Evolutionary conservation across 2,888 invertebrate species (phyloP), one percentile per base, ranked within the genome.

Genomic region (Lymantria dispar): DNA sequence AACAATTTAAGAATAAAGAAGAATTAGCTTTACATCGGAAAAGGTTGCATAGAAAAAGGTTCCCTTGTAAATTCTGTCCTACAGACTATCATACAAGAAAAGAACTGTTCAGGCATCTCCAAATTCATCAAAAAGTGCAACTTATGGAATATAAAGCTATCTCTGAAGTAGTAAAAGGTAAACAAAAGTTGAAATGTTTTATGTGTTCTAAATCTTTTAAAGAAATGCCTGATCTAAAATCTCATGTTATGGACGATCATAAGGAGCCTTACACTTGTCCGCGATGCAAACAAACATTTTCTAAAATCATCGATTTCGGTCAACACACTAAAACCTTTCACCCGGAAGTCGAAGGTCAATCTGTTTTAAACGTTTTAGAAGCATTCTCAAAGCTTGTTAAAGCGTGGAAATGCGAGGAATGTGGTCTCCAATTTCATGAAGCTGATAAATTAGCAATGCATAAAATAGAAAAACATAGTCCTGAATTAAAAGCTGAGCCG

Each of bases 331-430:
- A 87, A 58, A 81, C 78, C 1, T 73, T 70, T 1, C 91, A 91
- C 40, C 86, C 87, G 0, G 83, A 87, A 50, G 77, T 87, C 0
- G 86, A 85, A 62, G 85, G 85, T 0, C 81, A 87, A 45, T 83
- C 85, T 0, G 87, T 90, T 1, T 58, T 91, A 37, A 83, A 88
- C 48, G 87, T 88, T 1, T 61, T 91, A 0, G 86, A 88, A 70
- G 89, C 90, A 0, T 89, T 89, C 50, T 86, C 87, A 0, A 84
- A 81, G 55, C 57, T 91, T 36, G 83, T 87, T 0, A 80, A 85
- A 58, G 87, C 87, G n/a, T 91, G 91, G 91, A 91, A 89, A 58
- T 91, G 91, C 45, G 87, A 88, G n/a, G 87, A 86, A 42, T 91
- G 91, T 43, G 82, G 82, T 0, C 47, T 84, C 9, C 90, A 91